Evolutionary conservation across 2,113 vertebrate species (phyloP).

Genomic region (Potamarius usumacintae): DNA sequence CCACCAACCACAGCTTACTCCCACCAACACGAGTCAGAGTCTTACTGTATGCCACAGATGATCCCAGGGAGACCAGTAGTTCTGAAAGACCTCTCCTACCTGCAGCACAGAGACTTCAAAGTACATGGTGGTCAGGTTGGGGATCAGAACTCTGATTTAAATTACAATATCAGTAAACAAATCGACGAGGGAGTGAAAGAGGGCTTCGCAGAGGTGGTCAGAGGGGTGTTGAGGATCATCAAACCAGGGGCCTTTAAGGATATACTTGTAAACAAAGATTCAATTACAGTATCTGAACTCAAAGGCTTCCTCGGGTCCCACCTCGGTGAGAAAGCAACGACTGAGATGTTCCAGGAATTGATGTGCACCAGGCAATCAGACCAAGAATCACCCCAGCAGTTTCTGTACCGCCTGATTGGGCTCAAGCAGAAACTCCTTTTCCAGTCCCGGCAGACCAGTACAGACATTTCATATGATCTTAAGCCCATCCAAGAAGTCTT

Average conservation of each 20-base stretch:
- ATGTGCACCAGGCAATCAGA: not conserved
- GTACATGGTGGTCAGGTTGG: not conserved
- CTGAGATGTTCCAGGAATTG: not conserved
- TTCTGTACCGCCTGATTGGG: not conserved
- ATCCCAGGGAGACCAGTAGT: not conserved
- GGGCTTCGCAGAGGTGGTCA: not conserved
- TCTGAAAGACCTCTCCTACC: not conserved
- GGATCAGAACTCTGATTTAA: not conserved
- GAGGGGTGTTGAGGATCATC: not conserved
- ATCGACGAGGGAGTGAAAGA: not conserved
- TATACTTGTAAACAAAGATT: not conserved
- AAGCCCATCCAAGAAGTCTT: not conserved
- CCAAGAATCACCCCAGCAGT: not conserved
- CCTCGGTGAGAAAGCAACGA: not conserved
- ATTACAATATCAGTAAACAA: not conserved
- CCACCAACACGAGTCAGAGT: not conserved
- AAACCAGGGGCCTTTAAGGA: not conserved
- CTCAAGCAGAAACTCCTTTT: not conserved
- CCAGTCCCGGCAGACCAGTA: not conserved
- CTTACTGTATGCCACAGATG: not conserved
- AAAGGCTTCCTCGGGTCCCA: not conserved
- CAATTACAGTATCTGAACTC: not conserved
- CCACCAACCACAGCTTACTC: not conserved
- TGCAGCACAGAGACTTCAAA: not conserved
- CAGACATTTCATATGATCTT: not conserved